Evolutionary conservation across 2,888 invertebrate genomes (phyloP).

Genomic region (Cheilosia vernalis): DNA sequence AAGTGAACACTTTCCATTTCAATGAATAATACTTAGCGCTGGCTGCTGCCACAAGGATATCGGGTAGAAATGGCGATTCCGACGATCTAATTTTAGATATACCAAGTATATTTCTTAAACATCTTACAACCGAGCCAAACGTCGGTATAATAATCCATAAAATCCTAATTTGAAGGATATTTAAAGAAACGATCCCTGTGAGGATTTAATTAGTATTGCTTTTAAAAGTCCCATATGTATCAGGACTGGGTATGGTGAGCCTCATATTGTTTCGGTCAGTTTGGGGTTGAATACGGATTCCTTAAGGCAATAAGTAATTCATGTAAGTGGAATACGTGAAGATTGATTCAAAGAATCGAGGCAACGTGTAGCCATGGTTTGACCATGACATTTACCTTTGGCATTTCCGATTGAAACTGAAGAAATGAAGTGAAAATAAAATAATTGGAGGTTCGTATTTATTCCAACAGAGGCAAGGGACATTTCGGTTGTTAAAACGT

Average conservation of each 20-base stretch:
- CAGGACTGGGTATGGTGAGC: background rate
- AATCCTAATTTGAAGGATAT: slow-evolving; percentile 22
- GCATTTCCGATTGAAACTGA: slow-evolving; percentile 18
- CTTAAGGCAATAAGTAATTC: slow-evolving; percentile 41
- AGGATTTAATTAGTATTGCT: background rate
- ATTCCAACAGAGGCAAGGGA: background rate
- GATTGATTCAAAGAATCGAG: background rate
- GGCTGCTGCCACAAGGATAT: background rate
- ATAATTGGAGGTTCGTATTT: background rate
- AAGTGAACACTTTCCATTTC: slow-evolving; percentile 31
- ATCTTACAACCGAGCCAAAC: background rate
- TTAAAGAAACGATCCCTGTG: background rate
- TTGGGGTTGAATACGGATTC: slow-evolving; percentile 23
- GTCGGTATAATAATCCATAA: slow-evolving; percentile 21
- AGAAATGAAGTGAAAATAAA: background rate
- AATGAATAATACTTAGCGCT: slow-evolving; percentile 21
- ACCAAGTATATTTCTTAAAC: background rate
- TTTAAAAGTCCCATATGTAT: background rate
- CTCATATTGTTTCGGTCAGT: background rate
- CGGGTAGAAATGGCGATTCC: background rate
- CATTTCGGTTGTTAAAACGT: too few species aligned
- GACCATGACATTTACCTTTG: slow-evolving; percentile 35
- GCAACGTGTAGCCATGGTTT: slow-evolving; percentile 17
- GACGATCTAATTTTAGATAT: slow-evolving; percentile 38
- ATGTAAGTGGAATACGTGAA: background rate